These are phyloP conservation scores for Sarcophaga peregrina DNA, from an alignment of 1,140 invertebrate species.

Conservation along the genomic window DNA sequence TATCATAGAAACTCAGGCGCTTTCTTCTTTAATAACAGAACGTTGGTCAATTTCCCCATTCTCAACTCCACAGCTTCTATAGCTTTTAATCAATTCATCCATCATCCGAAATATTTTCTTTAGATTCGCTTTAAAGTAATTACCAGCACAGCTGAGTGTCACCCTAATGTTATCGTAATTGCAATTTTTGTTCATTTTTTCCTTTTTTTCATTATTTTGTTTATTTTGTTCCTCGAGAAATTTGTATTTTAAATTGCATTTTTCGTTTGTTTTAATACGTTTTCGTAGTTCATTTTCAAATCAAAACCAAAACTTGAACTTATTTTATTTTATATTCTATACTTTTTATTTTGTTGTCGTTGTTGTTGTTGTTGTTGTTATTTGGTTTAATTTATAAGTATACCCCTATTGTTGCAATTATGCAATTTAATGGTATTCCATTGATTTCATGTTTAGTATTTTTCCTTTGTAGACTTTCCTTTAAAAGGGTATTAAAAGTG, in stretches of 20 bases:
- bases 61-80: no score
- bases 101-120: no score
- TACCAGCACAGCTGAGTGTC: no score
- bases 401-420: slow-evolving; percentile 22
- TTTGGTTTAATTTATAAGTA: not conserved
- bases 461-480: not conserved
- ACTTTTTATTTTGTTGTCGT: not conserved
- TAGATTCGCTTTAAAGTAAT: no score
- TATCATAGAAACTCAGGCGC: no score
- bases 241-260: slow-evolving; percentile 13
- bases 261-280: slow-evolving; percentile 15
- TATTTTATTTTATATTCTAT: not conserved
- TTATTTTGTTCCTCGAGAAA: not conserved
- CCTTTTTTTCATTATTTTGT: not conserved
- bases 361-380: not conserved
- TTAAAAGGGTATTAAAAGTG: not conserved
- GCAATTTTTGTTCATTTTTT: not conserved
- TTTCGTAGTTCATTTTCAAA: not conserved
- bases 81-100: no score
- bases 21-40: no score
- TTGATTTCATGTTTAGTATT: slow-evolving; percentile 6
- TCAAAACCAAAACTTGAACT: not conserved
- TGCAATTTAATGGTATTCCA: slow-evolving; percentile 32
- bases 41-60: no score
- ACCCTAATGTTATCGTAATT: no score